phyloP scores from a whole-genome alignment of 2,797 vertebrate species.

The Masticophis lateralis region DNA sequence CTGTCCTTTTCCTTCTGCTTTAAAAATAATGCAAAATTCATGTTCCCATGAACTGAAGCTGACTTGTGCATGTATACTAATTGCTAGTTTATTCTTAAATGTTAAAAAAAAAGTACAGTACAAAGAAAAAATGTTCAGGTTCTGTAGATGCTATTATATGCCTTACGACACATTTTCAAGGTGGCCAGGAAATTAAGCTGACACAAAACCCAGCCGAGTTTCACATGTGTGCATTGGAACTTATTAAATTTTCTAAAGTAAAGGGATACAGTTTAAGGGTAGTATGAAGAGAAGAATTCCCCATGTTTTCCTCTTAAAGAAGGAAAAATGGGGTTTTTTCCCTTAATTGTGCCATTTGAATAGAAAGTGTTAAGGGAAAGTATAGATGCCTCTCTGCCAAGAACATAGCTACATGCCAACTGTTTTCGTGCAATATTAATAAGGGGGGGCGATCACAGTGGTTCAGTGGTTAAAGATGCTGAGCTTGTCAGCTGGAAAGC shows the following conservation, averaged over 20 bases:
- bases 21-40: constrained; percentile 29
- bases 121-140: constrained; percentile 39
- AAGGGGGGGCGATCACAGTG: not conserved
- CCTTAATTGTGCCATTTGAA: not conserved
- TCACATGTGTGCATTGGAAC: not conserved
- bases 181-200: not conserved
- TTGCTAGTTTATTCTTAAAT: constrained; percentile 8
- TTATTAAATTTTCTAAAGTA: not conserved
- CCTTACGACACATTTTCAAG: not conserved
- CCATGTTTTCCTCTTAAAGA: not conserved
- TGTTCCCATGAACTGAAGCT: constrained; percentile 48
- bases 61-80: constrained; percentile 39
- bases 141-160: not conserved
- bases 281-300: too few relatives aligned
- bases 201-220: not conserved
- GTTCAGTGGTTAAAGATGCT: not conserved
- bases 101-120: not conserved
- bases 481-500: not conserved
- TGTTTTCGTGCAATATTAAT: not conserved
- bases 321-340: not conserved
- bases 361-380: not conserved
- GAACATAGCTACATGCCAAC: not conserved
- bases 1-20: not conserved
- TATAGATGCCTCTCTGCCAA: not conserved
- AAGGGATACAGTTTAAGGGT: not conserved